Percentiles rank a stretch among this genome's conserved stretches.
Conservation (phyloP, 2,888 invertebrate genomes). For the Drosophila vallismaia region DNA sequence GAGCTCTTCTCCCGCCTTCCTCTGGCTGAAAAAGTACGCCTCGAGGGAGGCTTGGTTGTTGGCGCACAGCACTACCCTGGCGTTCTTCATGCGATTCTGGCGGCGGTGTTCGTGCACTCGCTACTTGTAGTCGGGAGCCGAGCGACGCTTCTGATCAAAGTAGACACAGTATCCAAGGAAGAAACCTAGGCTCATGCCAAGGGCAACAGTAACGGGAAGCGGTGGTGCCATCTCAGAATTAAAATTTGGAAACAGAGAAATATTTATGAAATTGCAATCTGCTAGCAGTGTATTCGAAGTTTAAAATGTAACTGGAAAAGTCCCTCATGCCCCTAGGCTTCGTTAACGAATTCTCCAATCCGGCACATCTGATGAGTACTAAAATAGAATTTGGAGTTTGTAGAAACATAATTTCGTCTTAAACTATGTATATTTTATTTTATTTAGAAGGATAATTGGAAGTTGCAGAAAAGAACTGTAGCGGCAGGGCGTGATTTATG, state of each 20-base stretch:
- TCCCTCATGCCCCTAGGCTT: not conserved
- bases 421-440: too few species aligned
- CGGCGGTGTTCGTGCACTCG: conserved; percentile 15
- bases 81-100: not conserved
- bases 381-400: not conserved
- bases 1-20: conserved; percentile 5
- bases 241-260: conserved; percentile 4
- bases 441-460: too few species aligned
- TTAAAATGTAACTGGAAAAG: not conserved
- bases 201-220: not conserved
- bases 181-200: not conserved
- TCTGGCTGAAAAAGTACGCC: conserved; percentile 2
- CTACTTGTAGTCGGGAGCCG: conserved; percentile 12
- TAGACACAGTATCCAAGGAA: conserved; percentile 14
- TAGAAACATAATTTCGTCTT: too few species aligned
- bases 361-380: not conserved
- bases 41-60: not conserved
- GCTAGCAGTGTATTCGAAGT: not conserved
- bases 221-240: conserved; percentile 5
- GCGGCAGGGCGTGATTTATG: too few species aligned
- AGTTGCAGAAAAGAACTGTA: too few species aligned
- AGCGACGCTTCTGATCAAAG: conserved; percentile 15
- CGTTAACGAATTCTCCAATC: not conserved
- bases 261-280: not conserved
- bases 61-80: not conserved